These are phyloP conservation scores for Melanostigma gelatinosum DNA, from an alignment of 2,113 vertebrate species.

Conservation along the genomic window DNA sequence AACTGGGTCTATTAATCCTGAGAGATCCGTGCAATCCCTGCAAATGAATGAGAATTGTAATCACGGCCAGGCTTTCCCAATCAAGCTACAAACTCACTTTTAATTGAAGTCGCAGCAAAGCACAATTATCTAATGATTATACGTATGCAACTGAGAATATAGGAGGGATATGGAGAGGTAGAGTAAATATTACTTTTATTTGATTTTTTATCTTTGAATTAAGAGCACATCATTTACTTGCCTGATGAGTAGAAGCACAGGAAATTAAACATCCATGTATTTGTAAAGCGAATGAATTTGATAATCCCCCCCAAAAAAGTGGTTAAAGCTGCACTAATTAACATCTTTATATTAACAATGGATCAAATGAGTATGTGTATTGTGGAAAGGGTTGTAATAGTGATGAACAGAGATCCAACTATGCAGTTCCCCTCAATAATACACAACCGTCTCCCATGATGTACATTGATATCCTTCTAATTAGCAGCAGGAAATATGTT, in stretches of 20 bases:
- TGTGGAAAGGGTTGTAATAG: conserved; percentile 1
- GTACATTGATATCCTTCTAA: too few species aligned
- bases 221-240: not conserved
- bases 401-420: not conserved
- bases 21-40: conserved; percentile 78
- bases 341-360: conserved; percentile 1
- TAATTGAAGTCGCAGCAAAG: conserved; percentile 68
- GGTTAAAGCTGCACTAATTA: conserved; percentile 27
- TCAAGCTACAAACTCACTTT: conserved; percentile 54
- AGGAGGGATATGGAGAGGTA: not conserved
- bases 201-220: conserved; percentile 23
- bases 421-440: not conserved
- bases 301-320: conserved; percentile 8
- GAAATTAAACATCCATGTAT: conserved; percentile 26
- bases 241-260: conserved; percentile 10
- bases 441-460: not conserved
- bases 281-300: conserved; percentile 22
- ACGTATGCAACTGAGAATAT: conserved; percentile 25
- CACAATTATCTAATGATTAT: conserved; percentile 63
- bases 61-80: conserved; percentile 45
- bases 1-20: conserved; percentile 76
- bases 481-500: not conserved
- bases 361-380: not conserved
- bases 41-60: conserved; percentile 70
- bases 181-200: conserved; percentile 32